Percentiles rank a stretch among this genome's conserved stretches.
Evolutionary conservation across 2,113 vertebrate species (phyloP).

Genomic region (Alexandromys fortis): DNA sequence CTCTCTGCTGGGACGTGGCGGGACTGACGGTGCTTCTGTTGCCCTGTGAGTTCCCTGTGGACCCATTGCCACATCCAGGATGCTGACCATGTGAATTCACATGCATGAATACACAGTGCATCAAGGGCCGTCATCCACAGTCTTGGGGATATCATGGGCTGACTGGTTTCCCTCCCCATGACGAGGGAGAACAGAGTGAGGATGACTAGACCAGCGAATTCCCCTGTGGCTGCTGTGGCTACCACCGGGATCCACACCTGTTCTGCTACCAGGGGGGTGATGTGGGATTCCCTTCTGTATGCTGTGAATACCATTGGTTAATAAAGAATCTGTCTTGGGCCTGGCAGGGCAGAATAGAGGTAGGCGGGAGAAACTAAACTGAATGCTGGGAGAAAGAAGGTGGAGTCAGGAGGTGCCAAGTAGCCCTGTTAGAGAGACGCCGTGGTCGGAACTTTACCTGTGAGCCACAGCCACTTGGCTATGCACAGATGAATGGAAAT

Average conservation of each 20-base stretch:
- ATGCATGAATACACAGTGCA: neutral
- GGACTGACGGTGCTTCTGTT: neutral
- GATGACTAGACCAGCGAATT: constrained; percentile 94
- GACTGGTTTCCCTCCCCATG: constrained; percentile 91
- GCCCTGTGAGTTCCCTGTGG: neutral
- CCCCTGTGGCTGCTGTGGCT: constrained; percentile 94
- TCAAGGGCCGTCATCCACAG: neutral
- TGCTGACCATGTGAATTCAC: neutral
- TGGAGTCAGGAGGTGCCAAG: no score
- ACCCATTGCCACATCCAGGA: neutral
- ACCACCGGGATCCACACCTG: constrained; percentile 96
- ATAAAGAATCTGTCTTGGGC: no score
- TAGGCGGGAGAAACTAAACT: no score
- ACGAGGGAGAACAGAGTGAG: constrained; percentile 96
- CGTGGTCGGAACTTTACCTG: no score
- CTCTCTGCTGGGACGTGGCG: neutral
- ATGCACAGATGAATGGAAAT: no score
- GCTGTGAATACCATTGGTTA: no score
- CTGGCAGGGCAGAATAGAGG: no score
- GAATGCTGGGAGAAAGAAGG: no score
- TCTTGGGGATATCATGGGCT: neutral
- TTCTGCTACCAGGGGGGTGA: constrained; percentile 85
- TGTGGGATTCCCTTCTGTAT: no score
- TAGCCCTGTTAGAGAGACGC: no score
- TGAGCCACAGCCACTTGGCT: no score